A percentile compares a stretch with the other conserved stretches of the same genome.
Conservation (phyloP, 2,888 invertebrate genomes). For the Nymphalis urticae region DNA sequence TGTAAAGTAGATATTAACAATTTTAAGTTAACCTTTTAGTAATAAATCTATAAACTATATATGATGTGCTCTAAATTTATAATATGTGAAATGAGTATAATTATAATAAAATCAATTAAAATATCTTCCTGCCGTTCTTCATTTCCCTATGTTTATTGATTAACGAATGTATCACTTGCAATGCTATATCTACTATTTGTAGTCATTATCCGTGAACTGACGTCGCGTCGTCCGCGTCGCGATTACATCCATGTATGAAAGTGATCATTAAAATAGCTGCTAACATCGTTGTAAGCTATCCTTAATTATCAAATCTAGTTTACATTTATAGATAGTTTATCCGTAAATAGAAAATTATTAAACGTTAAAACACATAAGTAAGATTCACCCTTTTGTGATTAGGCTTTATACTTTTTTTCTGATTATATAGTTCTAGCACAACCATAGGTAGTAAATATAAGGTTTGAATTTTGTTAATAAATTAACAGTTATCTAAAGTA, state of each 20-base stretch:
- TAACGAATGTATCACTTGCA: constrained; percentile 31
- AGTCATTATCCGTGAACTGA: constrained; percentile 35
- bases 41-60: neutral
- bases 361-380: neutral
- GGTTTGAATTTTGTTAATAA: too few species aligned
- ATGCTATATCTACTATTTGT: constrained; percentile 35
- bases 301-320: constrained; percentile 10
- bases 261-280: constrained; percentile 33
- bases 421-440: too few species aligned
- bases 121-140: constrained; percentile 24
- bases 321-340: neutral
- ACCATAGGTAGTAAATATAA: too few species aligned
- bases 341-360: neutral
- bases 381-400: too few species aligned
- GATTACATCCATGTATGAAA: constrained; percentile 38
- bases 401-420: too few species aligned
- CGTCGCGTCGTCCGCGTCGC: constrained; percentile 12
- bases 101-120: constrained; percentile 20
- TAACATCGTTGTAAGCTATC: constrained; percentile 24
- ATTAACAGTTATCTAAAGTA: too few species aligned
- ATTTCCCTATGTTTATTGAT: constrained; percentile 34
- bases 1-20: neutral
- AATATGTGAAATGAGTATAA: constrained; percentile 1
- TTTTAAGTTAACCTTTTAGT: neutral
- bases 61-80: neutral